Base-by-base conservation (phyloP, 92 coral and sea anemone genomes). In the Bergia sp. region DNA sequence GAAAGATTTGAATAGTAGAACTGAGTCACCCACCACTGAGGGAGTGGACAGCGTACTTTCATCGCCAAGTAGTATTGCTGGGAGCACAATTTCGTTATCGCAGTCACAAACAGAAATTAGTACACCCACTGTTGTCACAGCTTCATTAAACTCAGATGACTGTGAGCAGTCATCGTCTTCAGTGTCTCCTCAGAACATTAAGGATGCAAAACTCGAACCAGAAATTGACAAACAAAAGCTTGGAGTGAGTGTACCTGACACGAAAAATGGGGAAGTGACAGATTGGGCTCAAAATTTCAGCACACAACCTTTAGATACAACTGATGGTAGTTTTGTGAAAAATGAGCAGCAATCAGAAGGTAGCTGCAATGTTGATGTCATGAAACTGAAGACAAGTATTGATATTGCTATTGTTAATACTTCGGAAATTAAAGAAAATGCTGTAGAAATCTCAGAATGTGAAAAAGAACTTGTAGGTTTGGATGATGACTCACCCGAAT, bases 1-100 rank as follows among this genome's bases (percentile, higher is more conserved):
- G 18, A 73, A 73, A 41, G 78, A 81, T 61, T 92, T 72, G 80
- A 92, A 86, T 89, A 95, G 95, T 78, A 86, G 85, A 66, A 88
- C 92, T 21, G 91, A 89, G n/a, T 89, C 98, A 57, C 92, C 90
- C 47, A 84, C 80, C 4, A 80, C 91, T 20, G 67, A 69, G 72
- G 39, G 42, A n/a, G 83, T 73, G 5, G 74, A 79, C 50, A 37
- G 67, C 40, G 20, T 81, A 18, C 79, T 57, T 36, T 41, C 81
- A 73, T 67, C 88, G 7, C 80, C 81, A 10, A 20, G 83, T 13
- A 77, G 80, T 13, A 85, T 82, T 86, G 77, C 93, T 50, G 86
- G 88, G 45, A 91, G 86, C 61, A 44, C 50, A 37, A 1, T 58
- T 61, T 74, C 90, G 39, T 20, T 86, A 12, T 36, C 85, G 7